Base-by-base conservation (phyloP, 1,140 invertebrate species). In the Leptinotarsa texana region DNA sequence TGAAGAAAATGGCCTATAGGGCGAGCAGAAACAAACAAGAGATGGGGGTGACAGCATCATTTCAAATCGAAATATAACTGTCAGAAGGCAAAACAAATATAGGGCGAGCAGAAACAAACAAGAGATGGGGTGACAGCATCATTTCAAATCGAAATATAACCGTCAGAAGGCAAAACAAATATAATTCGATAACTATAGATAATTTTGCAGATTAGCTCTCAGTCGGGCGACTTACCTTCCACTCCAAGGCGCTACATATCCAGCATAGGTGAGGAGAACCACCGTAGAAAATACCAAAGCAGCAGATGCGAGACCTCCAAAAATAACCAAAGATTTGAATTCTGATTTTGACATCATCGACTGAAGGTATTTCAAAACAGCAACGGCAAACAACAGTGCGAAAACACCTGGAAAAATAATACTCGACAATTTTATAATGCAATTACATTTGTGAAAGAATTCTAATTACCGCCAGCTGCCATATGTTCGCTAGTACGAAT, bases 401-500 rank as follows among this genome's bases (percentile, higher is more conserved):
- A 99, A 99, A 4, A 99, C 97, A 85, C 98, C 97, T 93, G 86
- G 4, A 87, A 85, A 80, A 77, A 80, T 65, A 15, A 65, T 15
- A 65, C 24, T 3, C 11, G 79, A 76, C 75, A 77, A 71, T 62
- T 62, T n/a, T 62, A 21, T n/a, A 62, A 62, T 18, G 17, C 61
- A 62, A 0, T 17, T 62, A 62, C 61, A 62, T 62, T 18, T 17
- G 17, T n/a, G 61, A 21, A 62, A 62, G 13, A 17, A 62, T 62
- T 62, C 61, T 15, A n/a, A 21, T 68, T 87, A 91, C 94, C 96
- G 84, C 94, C 91, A 69, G 97, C 96, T 69, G 98, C 97, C 98
- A 99, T 99, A 84, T 99, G 98, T 87, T 99, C 98, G 85, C 96
- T 98, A n/a, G 98, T 99, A 76, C 97, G 90, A 70, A 99, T 98